Base-by-base conservation (phyloP, 2,888 invertebrate genomes). In the Drosophila koepferae region DNA sequence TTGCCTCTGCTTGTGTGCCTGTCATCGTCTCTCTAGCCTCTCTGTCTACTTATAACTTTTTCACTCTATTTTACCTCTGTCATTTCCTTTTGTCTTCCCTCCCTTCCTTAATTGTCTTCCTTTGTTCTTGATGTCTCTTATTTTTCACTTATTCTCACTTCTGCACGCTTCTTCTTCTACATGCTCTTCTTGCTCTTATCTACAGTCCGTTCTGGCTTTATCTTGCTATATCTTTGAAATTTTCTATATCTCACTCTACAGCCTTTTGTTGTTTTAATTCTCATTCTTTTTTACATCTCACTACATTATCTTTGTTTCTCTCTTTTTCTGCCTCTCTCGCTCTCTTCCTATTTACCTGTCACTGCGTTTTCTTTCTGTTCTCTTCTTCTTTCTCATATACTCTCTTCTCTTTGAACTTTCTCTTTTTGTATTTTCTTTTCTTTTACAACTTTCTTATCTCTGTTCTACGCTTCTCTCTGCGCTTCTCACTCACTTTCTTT, bases 361-460 rank as follows among this genome's bases (percentile, higher is more conserved):
- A 7, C 38, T 16, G 0, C 1, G 1, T 10, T 0, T 18, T 43
- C 10, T 1, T 40, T 38, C 14, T 41, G 0, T 18, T 5, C 1
- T 14, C 5, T 14, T 38, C 14, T 38, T 38, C 5, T 1, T 14
- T 38, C 5, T 14, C 14, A 4, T 4, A 36, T 38, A 23, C 4
- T 23, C 23, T 0, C 12, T 38, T 12, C 36, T 38, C 38, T 10
- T 14, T 14, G 1, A 4, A 23, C 23, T 23, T 14, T 38, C 16
- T 40, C 0, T 16, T 6, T 28, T 28, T 28, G 5, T 6, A 28
- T 7, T 40, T 14, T 16, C 40, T 16, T 40, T 5, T 7, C 3
- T 12, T 38, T 14, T 14, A 1, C 28, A 28, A 6, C 6, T 28
- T 38, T 12, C 38, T 38, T 23, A 3, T 4, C 23, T 18, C 43